Percentiles rank a stretch among this genome's conserved stretches.
Evolutionary conservation across 1,140 invertebrate genomes (phyloP).

Genomic region (Lordiphosa clarofinis): DNA sequence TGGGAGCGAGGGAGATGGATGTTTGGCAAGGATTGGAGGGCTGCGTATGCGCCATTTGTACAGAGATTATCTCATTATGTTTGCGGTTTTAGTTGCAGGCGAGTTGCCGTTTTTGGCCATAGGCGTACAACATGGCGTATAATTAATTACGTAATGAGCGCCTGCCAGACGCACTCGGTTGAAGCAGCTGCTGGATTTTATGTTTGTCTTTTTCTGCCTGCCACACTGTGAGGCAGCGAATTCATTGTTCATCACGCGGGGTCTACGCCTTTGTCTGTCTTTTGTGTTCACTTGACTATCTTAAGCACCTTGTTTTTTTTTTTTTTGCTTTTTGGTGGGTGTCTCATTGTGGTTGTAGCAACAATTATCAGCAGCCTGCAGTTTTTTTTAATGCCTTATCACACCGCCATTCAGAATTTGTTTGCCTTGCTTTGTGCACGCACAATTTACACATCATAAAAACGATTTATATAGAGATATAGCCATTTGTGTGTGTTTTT

Average conservation of each 20-base stretch:
- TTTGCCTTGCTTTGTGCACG: slow-evolving; percentile 41
- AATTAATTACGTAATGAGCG: slow-evolving; percentile 76
- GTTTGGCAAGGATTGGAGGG: neutral
- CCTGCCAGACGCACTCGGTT: slow-evolving; percentile 50
- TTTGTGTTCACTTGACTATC: slow-evolving; percentile 26
- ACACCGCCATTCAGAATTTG: slow-evolving; percentile 48
- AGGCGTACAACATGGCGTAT: slow-evolving; percentile 66
- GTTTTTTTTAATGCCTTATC: slow-evolving; percentile 44
- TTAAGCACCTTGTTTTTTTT: slow-evolving; percentile 36
- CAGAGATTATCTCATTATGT: slow-evolving; percentile 73
- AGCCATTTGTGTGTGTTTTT: neutral
- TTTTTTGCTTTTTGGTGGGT: no score
- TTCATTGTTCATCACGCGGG: slow-evolving; percentile 30
- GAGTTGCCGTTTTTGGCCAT: slow-evolving; percentile 52
- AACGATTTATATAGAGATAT: neutral
- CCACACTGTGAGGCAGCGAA: slow-evolving; percentile 21
- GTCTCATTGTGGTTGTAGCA: neutral
- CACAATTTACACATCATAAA: slow-evolving; percentile 37
- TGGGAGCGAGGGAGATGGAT: neutral
- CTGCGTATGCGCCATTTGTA: slow-evolving; percentile 62
- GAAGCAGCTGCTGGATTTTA: slow-evolving; percentile 36
- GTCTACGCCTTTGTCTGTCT: slow-evolving; percentile 16
- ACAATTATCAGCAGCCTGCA: slow-evolving; percentile 48
- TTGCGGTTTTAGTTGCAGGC: slow-evolving; percentile 60
- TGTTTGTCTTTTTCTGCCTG: slow-evolving; percentile 17